Percentiles rank a stretch among this genome's conserved stretches.
These are phyloP conservation scores for Pocillopora damicornis DNA, from an alignment of 64 coral and sea anemone genomes.

Conservation along the genomic window DNA sequence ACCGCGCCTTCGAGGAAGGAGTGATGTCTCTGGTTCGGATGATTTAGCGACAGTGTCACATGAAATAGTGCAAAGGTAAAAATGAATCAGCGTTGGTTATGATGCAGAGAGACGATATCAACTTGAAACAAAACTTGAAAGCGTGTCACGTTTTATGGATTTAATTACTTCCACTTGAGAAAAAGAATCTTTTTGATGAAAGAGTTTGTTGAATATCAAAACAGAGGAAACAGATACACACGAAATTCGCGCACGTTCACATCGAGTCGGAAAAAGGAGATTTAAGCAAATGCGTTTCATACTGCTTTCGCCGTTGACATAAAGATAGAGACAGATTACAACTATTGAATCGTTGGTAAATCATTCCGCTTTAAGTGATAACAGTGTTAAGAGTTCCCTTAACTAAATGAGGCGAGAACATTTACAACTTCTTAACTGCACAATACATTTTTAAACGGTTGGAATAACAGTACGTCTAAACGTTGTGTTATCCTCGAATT, in stretches of 20 bases:
- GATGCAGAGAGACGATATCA: neutral
- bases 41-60: neutral
- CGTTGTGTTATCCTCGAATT: neutral
- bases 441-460: neutral
- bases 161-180: slow-evolving; percentile 38
- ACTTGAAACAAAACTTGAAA: neutral
- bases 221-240: neutral
- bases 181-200: slow-evolving; percentile 19
- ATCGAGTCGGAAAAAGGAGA: neutral
- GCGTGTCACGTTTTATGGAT: neutral
- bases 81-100: neutral
- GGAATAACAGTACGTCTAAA: neutral
- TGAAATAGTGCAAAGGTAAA: neutral
- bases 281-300: neutral
- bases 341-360: neutral
- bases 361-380: neutral
- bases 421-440: slow-evolving; percentile 10
- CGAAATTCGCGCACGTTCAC: neutral
- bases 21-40: neutral
- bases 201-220: slow-evolving; percentile 30
- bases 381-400: neutral
- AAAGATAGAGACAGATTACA: slow-evolving; percentile 4
- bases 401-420: slow-evolving; percentile 10
- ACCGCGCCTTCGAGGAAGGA: neutral
- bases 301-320: neutral